A percentile compares a stretch with the other conserved stretches of the same genome.
Evolutionary conservation across 1,140 invertebrate genomes (phyloP).

Genomic region (Leptonema lineaticorne): DNA sequence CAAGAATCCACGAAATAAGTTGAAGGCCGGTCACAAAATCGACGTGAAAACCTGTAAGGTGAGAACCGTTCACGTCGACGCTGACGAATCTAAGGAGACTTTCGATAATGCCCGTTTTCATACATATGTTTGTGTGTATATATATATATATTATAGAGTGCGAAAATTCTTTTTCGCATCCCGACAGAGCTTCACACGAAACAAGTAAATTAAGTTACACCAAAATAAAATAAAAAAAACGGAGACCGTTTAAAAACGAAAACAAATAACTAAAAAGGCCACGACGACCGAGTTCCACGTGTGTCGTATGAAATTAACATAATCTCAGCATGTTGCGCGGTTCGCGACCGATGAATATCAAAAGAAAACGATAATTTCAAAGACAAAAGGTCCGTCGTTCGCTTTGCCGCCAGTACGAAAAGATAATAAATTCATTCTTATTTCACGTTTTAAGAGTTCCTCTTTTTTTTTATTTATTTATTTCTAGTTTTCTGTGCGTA

Average conservation of each 20-base stretch:
- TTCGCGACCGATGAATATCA: background rate
- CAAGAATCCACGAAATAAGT: conserved; percentile 9
- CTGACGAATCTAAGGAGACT: background rate
- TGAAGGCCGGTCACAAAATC: conserved; percentile 19
- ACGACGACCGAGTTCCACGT: background rate
- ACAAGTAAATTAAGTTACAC: background rate
- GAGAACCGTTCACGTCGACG: background rate
- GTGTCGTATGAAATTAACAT: background rate
- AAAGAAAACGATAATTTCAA: background rate
- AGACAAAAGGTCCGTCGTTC: conserved; percentile 2
- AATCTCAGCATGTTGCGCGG: background rate
- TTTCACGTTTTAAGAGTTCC: background rate
- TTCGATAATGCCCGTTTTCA: no score
- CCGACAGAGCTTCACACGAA: background rate
- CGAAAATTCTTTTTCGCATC: background rate
- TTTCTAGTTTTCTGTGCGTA: conserved; percentile 2
- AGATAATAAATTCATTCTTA: conserved; percentile 2
- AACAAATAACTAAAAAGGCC: no score
- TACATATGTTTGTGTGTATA: no score
- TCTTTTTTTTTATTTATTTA: no score
- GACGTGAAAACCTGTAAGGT: conserved; percentile 20
- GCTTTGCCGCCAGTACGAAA: background rate
- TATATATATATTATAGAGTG: no score
- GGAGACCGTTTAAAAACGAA: background rate
- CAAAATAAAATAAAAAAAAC: background rate